Percentiles rank a stretch among this genome's conserved stretches.
Conservation (phyloP, 2,888 invertebrate genomes). For the Atethmia centrago region DNA sequence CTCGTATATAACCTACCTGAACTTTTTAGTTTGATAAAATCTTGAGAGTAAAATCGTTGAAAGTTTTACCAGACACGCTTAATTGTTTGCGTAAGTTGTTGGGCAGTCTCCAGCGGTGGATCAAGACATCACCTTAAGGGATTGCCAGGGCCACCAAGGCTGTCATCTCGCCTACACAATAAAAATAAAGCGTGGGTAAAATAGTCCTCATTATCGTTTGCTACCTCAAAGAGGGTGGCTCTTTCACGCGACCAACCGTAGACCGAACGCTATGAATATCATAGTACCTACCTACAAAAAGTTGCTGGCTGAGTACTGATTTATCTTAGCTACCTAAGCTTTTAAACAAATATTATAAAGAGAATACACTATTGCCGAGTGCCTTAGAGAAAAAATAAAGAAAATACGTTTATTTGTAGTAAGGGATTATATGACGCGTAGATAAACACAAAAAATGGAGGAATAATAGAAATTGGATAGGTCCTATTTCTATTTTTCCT, state of each 20-base stretch:
- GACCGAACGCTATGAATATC: too few relatives aligned
- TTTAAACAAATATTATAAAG: not conserved
- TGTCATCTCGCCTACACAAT: too few relatives aligned
- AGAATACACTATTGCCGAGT: not conserved
- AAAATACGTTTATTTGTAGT: not conserved
- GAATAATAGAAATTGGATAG: too few relatives aligned
- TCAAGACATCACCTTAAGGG: too few relatives aligned
- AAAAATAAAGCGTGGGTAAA: not conserved
- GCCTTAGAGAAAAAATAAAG: not conserved
- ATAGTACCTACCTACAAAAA: not conserved
- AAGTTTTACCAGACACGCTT: not conserved
- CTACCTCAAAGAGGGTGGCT: not conserved
- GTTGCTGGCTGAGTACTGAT: not conserved
- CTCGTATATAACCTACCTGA: not conserved
- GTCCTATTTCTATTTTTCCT: too few relatives aligned
- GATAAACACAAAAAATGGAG: not conserved
- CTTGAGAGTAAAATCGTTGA: slow-evolving; percentile 2
- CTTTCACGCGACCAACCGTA: too few relatives aligned
- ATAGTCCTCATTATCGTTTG: too few relatives aligned
- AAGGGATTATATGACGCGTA: not conserved
- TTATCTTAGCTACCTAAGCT: not conserved
- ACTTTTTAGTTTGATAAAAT: not conserved
- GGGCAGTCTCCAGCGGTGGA: not conserved
- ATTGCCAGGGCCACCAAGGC: not conserved
- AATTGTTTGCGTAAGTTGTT: not conserved